Conservation (phyloP, 2,113 vertebrate genomes). For the Cygnus buccinator region DNA sequence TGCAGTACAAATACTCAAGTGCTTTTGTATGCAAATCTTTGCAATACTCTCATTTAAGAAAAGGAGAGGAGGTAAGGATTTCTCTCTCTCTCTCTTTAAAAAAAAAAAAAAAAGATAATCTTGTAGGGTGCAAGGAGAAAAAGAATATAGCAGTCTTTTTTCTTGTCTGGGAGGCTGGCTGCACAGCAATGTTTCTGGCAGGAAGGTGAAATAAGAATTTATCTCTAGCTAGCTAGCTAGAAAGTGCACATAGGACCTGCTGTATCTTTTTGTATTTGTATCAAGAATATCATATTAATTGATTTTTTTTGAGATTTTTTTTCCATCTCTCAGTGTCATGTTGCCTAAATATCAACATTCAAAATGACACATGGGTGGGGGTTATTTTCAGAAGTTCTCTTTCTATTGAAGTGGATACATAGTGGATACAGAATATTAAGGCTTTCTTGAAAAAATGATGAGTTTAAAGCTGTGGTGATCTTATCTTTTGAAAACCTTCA, state of each 20-base stretch:
- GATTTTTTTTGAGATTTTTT: not conserved
- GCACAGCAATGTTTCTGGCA: not conserved
- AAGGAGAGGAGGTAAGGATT: not conserved
- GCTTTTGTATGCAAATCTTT: constrained; percentile 31
- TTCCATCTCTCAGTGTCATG: not conserved
- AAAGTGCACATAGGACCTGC: not conserved
- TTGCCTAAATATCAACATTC: not conserved
- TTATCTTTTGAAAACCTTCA: not conserved
- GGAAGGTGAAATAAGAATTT: not conserved
- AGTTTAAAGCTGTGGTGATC: not conserved
- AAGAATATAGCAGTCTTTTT: not conserved
- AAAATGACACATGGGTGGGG: not conserved
- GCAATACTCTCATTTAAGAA: not conserved
- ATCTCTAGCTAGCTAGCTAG: not conserved
- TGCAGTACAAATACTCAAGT: constrained; percentile 13
- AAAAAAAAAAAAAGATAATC: not conserved
- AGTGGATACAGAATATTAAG: not conserved
- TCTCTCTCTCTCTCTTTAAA: not conserved
- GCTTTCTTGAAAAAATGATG: not conserved
- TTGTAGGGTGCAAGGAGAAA: not conserved
- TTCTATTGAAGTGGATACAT: not conserved
- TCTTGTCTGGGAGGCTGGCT: not conserved
- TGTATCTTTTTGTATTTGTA: not conserved
- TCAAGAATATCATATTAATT: not conserved
- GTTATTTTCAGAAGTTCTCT: not conserved